These are phyloP conservation scores for Lycocerus yunnanus DNA, from an alignment of 2,888 invertebrate species.

Conservation along the genomic window DNA sequence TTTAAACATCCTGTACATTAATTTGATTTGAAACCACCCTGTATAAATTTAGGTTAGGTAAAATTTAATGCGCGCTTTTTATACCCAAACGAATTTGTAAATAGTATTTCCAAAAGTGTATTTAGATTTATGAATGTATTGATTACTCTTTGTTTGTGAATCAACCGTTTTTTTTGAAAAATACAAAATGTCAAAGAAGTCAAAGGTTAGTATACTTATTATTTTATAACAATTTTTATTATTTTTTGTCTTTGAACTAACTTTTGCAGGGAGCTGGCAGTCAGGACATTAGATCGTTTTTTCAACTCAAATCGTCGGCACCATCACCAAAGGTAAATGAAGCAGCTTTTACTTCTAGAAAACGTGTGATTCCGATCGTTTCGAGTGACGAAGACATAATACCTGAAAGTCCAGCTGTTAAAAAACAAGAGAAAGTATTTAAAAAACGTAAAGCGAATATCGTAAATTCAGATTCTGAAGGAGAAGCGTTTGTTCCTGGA, in stretches of 20 bases:
- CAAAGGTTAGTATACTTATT: not conserved
- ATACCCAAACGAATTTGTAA: not conserved
- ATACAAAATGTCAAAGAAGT: not conserved
- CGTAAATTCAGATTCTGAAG: slow-evolving; percentile 42
- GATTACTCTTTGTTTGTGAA: not conserved
- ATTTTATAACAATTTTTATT: not conserved
- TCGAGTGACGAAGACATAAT: slow-evolving; percentile 65
- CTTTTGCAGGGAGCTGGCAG: not conserved
- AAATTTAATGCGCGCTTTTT: not conserved
- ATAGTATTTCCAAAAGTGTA: not conserved
- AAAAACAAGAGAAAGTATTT: slow-evolving; percentile 37
- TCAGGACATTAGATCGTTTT: slow-evolving; percentile 70
- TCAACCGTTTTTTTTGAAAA: not conserved
- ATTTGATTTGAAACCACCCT: not conserved
- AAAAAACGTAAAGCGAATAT: slow-evolving; percentile 39
- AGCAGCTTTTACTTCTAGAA: slow-evolving; percentile 44
- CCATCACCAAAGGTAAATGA: not conserved
- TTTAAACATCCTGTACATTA: not conserved
- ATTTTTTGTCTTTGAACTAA: not conserved
- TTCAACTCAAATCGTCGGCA: slow-evolving; percentile 49
- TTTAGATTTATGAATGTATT: not conserved
- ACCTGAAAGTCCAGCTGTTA: slow-evolving; percentile 58
- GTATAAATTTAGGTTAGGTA: not conserved
- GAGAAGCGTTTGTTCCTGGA: slow-evolving; percentile 39
- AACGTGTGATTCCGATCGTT: slow-evolving; percentile 53